Conservation (phyloP, 2,888 invertebrate genomes). For the Leptogaster cylindrica region DNA sequence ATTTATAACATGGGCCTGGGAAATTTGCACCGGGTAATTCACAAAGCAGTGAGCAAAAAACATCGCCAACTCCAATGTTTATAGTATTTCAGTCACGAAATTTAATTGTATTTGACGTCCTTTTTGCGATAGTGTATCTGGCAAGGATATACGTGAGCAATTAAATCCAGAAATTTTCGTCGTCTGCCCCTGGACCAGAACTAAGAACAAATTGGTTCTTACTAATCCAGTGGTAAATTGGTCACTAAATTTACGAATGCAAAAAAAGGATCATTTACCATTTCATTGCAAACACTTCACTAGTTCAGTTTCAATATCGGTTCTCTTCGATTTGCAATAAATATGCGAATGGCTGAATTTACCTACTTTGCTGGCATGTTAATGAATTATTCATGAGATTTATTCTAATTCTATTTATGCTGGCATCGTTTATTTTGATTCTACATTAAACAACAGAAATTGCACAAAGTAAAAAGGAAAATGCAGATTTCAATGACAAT, state of each 20-base stretch:
- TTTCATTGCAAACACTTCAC: neutral
- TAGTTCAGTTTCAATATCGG: neutral
- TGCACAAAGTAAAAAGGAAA: too few relatives aligned
- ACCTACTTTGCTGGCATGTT: neutral
- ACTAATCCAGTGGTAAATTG: constrained; percentile 18
- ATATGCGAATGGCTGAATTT: constrained; percentile 2
- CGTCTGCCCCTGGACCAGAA: neutral
- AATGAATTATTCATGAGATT: too few relatives aligned
- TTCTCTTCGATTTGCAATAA: constrained; percentile 1
- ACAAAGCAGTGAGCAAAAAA: neutral
- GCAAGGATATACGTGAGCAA: constrained; percentile 19
- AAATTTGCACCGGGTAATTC: neutral
- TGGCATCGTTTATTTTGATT: too few relatives aligned
- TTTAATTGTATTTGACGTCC: constrained; percentile 32
- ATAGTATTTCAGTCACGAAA: constrained; percentile 37
- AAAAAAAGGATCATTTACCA: neutral
- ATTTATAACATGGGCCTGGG: neutral
- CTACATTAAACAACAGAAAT: too few relatives aligned
- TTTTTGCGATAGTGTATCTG: constrained; percentile 27
- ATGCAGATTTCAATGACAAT: too few relatives aligned
- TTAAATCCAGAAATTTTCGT: constrained; percentile 1
- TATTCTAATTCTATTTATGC: too few relatives aligned
- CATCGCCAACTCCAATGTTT: constrained; percentile 6
- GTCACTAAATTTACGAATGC: neutral
- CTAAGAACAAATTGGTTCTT: neutral